Evolutionary conservation across 2,888 invertebrate genomes (phyloP), one percentile per base, ranked within the genome.

Genomic region (Lagria hirta): DNA sequence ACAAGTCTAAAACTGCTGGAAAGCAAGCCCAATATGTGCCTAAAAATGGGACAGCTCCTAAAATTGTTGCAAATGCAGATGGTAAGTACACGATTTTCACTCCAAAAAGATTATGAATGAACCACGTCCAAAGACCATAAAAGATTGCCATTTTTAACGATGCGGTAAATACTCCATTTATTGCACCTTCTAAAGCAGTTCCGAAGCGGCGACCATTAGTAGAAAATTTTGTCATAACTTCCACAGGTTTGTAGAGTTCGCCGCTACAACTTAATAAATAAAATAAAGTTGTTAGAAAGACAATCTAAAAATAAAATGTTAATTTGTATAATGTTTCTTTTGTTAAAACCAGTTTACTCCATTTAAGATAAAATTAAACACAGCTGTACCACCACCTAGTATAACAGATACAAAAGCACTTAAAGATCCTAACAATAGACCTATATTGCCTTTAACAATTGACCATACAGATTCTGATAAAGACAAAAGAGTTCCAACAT

Each of bases 121-220:
- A 81, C 94, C 97, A 99, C 0, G 98, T 98, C 84, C 97, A 99
- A 51, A 98, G 77, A 0, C 97, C 98, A 68, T 99, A 98, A 74
- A 99, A 99, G 0, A 89, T 77, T 1, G 95, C 91, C 83, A 98
- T 91, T 75, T 98, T 99, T 61, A 96, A 87, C 2, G 97, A 95
- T 0, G 97, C 96, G 45, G 90, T 83, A 68, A 99, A 91, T 7
- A 99, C 98, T 57, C 94, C 93, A 58, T 93, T 94, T 37, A 93
- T 85, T 0, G 92, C 90, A 47, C 85, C 88, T 61, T 92, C 91
- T 14, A 93, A 75, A 0, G 92, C 89, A 46, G 85, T 79, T 2
- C 89, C 91, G 43, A 92, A 82, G 57, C 87, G 80, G 4, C 76
- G 80, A 7, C 89, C 88, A 52, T 85, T 86, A 1, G 90, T 86